Evolutionary conservation across 1,140 invertebrate genomes (phyloP).

Genomic region (Drosophila navojoa): DNA sequence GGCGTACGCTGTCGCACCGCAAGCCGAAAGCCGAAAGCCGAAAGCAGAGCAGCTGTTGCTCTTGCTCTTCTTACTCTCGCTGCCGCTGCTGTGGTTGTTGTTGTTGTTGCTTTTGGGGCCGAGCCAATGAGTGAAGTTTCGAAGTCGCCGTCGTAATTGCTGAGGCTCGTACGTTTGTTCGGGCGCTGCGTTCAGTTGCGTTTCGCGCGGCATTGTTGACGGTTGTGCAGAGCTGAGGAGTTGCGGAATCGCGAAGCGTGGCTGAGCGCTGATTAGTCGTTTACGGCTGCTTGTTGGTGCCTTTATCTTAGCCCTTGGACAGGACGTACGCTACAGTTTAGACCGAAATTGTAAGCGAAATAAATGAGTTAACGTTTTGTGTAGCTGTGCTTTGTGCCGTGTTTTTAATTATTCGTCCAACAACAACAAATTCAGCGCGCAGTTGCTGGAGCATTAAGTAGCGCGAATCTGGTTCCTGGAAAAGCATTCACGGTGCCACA

Average conservation of each 20-base stretch:
- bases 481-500: constrained; percentile 27
- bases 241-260: background rate
- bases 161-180: constrained; percentile 17
- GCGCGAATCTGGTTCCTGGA: constrained; percentile 2
- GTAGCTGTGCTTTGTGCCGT: constrained; percentile 1
- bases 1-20: constrained; percentile 4
- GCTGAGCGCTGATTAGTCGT: constrained; percentile 6
- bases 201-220: constrained; percentile 35
- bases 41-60: constrained; percentile 17
- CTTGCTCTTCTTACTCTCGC: background rate
- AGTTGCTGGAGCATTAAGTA: constrained; percentile 12
- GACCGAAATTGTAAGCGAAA: constrained; percentile 15
- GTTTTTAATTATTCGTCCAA: constrained; percentile 33
- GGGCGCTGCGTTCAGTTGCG: constrained; percentile 51
- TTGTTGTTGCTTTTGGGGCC: constrained; percentile 20
- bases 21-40: constrained; percentile 7
- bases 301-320: constrained; percentile 8
- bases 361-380: constrained; percentile 12
- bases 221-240: constrained; percentile 22
- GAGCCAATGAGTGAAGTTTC: constrained; percentile 39
- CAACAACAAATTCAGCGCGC: constrained; percentile 3
- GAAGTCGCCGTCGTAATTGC: constrained; percentile 37
- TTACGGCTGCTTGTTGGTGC: constrained; percentile 9
- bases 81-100: no score
- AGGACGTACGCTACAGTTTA: constrained; percentile 20